Conservation (phyloP, 2,113 vertebrate species). For the Chelonoidis abingdonii region DNA sequence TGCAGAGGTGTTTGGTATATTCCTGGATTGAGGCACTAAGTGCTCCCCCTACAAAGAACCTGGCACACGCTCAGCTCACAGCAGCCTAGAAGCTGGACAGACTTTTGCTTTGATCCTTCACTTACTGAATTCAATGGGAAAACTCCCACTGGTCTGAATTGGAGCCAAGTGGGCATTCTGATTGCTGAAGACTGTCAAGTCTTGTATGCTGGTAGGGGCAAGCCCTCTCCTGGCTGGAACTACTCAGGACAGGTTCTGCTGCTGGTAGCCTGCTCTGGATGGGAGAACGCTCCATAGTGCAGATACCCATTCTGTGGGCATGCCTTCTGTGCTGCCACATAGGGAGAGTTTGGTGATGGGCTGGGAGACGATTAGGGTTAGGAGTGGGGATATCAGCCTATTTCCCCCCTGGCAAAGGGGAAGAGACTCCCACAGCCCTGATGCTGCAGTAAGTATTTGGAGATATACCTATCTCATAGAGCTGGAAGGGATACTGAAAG, state of each 20-base stretch:
- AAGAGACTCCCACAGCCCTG: accelerated
- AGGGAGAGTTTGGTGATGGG: not conserved
- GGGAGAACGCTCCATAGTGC: not conserved
- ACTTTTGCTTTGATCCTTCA: not conserved
- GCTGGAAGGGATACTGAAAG: too few species aligned
- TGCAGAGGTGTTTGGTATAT: not conserved
- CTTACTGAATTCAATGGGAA: not conserved
- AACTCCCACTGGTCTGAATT: not conserved
- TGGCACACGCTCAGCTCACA: not conserved
- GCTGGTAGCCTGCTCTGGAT: not conserved
- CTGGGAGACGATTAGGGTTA: not conserved
- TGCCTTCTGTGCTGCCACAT: not conserved
- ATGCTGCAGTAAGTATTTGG: not conserved
- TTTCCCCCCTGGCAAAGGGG: not conserved
- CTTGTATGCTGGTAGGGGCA: not conserved
- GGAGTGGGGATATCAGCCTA: not conserved
- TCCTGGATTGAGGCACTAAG: not conserved
- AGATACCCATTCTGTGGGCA: not conserved
- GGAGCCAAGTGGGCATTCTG: not conserved
- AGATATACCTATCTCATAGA: too few species aligned
- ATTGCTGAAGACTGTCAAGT: not conserved
- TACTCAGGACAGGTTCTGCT: not conserved
- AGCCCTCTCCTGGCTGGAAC: not conserved
- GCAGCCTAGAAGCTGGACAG: not conserved
- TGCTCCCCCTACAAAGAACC: not conserved